Evolutionary conservation across 2,797 vertebrate species (phyloP).

Genomic region (Adrianichthys oophorus): DNA sequence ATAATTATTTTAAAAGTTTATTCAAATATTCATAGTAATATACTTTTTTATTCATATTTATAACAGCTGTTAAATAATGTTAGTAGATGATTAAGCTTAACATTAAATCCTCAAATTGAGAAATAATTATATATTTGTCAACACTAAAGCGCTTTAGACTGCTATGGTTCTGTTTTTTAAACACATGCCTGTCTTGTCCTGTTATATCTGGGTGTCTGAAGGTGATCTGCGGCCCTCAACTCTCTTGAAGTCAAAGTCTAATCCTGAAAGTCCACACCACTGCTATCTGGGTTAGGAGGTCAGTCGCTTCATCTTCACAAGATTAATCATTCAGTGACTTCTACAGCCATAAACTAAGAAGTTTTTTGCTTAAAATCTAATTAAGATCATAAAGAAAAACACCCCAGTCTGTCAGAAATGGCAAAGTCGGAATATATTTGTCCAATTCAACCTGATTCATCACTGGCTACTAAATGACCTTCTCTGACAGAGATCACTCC

Average conservation of each 20-base stretch:
- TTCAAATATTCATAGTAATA: too few relatives aligned
- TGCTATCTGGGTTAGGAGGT: conserved; percentile 70
- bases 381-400: not conserved
- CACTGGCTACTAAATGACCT: conserved; percentile 49
- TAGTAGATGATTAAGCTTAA: too few relatives aligned
- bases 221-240: conserved; percentile 46
- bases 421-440: too few relatives aligned
- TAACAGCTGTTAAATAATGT: too few relatives aligned
- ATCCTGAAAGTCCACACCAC: conserved; percentile 51
- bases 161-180: not conserved
- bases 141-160: too few relatives aligned
- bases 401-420: not conserved
- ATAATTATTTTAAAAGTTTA: too few relatives aligned
- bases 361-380: not conserved
- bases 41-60: too few relatives aligned
- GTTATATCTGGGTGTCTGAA: conserved; percentile 37
- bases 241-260: conserved; percentile 57
- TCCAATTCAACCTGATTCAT: not conserved
- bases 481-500: conserved; percentile 66
- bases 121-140: too few relatives aligned
- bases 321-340: conserved; percentile 6
- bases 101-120: too few relatives aligned
- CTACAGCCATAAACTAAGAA: not conserved
- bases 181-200: conserved; percentile 10
- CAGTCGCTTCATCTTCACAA: conserved; percentile 37